A percentile compares a stretch with the other conserved stretches of the same genome.
phyloP scores from a whole-genome alignment of 2,888 invertebrate species.

The Prosopocoilus inquinatus region DNA sequence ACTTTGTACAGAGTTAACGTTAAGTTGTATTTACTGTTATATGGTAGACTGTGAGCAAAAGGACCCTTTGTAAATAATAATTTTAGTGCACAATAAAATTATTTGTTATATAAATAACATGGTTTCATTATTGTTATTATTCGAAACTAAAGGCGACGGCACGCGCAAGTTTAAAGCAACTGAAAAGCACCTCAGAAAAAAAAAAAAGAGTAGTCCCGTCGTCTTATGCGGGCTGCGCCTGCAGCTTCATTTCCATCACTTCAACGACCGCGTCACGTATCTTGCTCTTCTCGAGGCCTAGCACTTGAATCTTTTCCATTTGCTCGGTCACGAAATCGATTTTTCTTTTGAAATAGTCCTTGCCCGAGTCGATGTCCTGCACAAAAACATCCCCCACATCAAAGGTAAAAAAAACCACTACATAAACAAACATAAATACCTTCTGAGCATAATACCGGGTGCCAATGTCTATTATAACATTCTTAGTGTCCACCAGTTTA shows the following conservation, averaged over 20 bases:
- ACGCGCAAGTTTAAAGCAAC: background rate
- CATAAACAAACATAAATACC: slow-evolving; percentile 52
- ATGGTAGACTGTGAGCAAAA: slow-evolving; percentile 1
- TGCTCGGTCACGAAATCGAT: slow-evolving; percentile 89
- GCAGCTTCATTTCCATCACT: slow-evolving; percentile 73
- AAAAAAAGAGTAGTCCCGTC: background rate
- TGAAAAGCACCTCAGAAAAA: background rate
- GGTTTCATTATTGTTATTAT: slow-evolving; percentile 8
- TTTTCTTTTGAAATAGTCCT: slow-evolving; percentile 91
- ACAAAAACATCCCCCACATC: slow-evolving; percentile 25
- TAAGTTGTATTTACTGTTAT: background rate
- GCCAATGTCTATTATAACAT: slow-evolving; percentile 92
- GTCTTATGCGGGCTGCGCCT: slow-evolving; percentile 11
- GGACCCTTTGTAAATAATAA: slow-evolving; percentile 17
- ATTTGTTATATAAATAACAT: slow-evolving; percentile 17
- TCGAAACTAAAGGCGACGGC: slow-evolving; percentile 1
- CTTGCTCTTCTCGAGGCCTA: slow-evolving; percentile 80
- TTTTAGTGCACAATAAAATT: slow-evolving; percentile 19
- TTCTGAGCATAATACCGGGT: slow-evolving; percentile 96
- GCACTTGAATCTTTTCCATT: slow-evolving; percentile 87
- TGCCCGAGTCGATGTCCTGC: slow-evolving; percentile 75
- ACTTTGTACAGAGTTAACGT: background rate
- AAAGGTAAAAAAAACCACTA: background rate
- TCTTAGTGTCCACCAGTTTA: slow-evolving; percentile 75
- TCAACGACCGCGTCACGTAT: slow-evolving; percentile 75